Conservation (phyloP, 2,888 invertebrate genomes). For the Drosophila barbarae region DNA sequence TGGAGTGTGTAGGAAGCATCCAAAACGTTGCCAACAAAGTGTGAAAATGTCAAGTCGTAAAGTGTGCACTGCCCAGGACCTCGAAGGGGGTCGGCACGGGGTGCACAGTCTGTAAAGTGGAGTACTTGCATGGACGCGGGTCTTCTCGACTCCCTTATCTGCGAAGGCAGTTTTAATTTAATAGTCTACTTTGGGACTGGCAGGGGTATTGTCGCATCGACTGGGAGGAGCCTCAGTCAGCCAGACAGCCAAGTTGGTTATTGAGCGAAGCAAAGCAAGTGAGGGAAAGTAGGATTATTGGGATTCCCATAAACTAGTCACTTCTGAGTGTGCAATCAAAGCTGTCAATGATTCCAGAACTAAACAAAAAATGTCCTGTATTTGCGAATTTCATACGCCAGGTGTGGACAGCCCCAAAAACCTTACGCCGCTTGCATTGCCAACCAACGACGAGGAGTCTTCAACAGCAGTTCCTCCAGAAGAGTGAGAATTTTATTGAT, state of each 20-base stretch:
- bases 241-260: not conserved
- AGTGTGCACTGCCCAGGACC: constrained; percentile 50
- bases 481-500: constrained; percentile 7
- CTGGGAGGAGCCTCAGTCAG: not conserved
- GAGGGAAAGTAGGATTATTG: not conserved
- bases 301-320: constrained; percentile 15
- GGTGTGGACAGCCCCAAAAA: not conserved
- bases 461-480: no score
- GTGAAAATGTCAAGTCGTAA: constrained; percentile 79
- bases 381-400: constrained; percentile 50
- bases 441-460: not conserved
- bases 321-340: not conserved
- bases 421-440: constrained; percentile 1
- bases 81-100: not conserved
- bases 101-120: constrained; percentile 20
- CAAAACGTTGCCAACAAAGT: constrained; percentile 73
- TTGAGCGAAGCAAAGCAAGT: not conserved
- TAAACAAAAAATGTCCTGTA: constrained; percentile 48
- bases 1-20: constrained; percentile 37
- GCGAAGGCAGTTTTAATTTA: constrained; percentile 33
- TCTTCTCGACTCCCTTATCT: constrained; percentile 14
- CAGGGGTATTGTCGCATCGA: not conserved
- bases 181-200: constrained; percentile 19
- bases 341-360: constrained; percentile 3
- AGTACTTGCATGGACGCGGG: constrained; percentile 14